Evolutionary conservation across 2,113 vertebrate species (phyloP), one percentile per base, ranked within the genome.

Genomic region (Dendrocopos noguchii): DNA sequence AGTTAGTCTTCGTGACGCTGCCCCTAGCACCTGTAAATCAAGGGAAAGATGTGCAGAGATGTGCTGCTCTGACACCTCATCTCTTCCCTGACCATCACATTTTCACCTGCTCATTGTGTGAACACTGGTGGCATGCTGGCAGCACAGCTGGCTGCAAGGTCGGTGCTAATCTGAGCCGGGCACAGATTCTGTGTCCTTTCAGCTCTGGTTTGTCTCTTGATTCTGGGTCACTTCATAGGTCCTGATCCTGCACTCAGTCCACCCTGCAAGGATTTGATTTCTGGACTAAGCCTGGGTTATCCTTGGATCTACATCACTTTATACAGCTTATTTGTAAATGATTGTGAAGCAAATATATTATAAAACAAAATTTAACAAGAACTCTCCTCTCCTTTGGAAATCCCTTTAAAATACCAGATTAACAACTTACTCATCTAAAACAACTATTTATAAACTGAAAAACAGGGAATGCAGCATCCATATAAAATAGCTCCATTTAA

Each of bases 51-150:
- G 65, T 52, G n/a, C 31, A 75, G 65, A 66, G 66, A 28, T 93
- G 39, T 2, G 3, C 59, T 75, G 66, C 65, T 83, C 53, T 95
- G 85, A 86, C 90, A 95, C 59, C 39, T 86, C 82, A 34, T 88
- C 55, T 59, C 50, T 61, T 88, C 42, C 50, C 64, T 72, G 55
- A 36, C 76, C 8, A 2, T n/a, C 90, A 81, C 73, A 88, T 96
- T 95, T 84, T 94, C 94, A 91, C 96, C 93, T 94, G 76, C 29
- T 91, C 82, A 46, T 86, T 77, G 87, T 88, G 91, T 85, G 94
- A 96, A 85, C 79, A 72, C 22, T 1, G 5, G 78, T 64, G 80
- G 74, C 2, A 1, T 66, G 64, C 86, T 82, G 77, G 87, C 64
- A 87, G 5, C 1, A 0, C 67, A 82, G 78, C 74, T 67, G 84